phyloP scores from a whole-genome alignment of 2,888 invertebrate species.

The Schizotus pectinicornis region DNA sequence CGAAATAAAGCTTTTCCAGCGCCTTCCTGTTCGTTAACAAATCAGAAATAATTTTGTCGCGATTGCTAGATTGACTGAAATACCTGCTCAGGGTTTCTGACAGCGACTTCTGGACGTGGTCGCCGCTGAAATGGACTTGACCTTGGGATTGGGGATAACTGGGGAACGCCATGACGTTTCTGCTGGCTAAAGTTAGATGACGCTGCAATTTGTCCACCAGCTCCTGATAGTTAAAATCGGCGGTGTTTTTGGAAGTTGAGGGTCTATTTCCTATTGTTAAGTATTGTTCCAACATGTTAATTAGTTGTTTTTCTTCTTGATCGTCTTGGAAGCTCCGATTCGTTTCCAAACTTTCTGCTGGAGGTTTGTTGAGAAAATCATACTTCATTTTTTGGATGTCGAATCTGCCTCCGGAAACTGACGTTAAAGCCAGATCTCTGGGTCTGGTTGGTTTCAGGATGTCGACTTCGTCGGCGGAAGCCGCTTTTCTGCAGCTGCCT shows the following conservation, averaged over 20 bases:
- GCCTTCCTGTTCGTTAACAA: slow-evolving; percentile 75
- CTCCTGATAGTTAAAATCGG: slow-evolving; percentile 66
- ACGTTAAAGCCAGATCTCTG: slow-evolving; percentile 44
- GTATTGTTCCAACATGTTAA: slow-evolving; percentile 72
- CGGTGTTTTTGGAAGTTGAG: slow-evolving; percentile 24
- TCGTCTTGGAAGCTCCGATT: slow-evolving; percentile 19
- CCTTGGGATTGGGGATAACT: slow-evolving; percentile 13
- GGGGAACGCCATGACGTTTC: slow-evolving; percentile 22
- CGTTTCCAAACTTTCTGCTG: slow-evolving; percentile 42
- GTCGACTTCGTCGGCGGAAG: slow-evolving; percentile 71
- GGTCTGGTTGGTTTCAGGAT: slow-evolving; percentile 60
- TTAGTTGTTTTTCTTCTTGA: slow-evolving; percentile 62
- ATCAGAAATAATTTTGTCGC: slow-evolving; percentile 74
- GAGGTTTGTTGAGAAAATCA: slow-evolving; percentile 68
- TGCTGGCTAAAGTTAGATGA: slow-evolving; percentile 58
- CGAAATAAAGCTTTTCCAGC: slow-evolving; percentile 75
- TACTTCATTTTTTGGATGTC: slow-evolving; percentile 72
- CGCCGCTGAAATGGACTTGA: slow-evolving; percentile 57
- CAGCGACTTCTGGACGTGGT: slow-evolving; percentile 66
- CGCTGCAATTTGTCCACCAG: slow-evolving; percentile 69
- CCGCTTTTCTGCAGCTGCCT: slow-evolving; percentile 71
- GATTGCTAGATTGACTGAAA: slow-evolving; percentile 69
- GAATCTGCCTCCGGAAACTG: slow-evolving; percentile 64
- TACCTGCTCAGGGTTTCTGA: slow-evolving; percentile 72
- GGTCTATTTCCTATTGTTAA: slow-evolving; percentile 60